phyloP scores from a whole-genome alignment of 2,113 vertebrate genomes.

The Lampris megalopsis region DNA sequence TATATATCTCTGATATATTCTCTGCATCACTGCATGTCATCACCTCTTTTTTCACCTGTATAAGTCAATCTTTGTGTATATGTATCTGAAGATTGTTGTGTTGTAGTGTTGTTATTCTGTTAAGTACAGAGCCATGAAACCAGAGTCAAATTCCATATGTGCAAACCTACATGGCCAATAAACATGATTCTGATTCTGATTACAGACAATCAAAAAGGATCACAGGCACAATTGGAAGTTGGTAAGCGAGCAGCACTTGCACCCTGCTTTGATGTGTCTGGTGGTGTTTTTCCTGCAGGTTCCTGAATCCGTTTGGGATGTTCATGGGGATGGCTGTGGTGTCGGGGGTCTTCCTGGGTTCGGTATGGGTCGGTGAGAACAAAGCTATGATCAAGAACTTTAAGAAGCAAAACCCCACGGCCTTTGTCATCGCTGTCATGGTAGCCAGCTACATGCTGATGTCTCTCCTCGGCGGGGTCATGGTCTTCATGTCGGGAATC shows the following conservation, averaged over 20 bases:
- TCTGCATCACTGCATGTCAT: no score
- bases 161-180: no score
- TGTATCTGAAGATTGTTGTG: no score
- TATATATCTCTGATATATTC: no score
- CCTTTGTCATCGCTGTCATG: constrained; percentile 87
- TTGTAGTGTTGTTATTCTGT: no score
- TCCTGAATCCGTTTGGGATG: constrained; percentile 91
- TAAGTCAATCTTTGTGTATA: no score
- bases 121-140: no score
- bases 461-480: constrained; percentile 91
- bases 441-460: constrained; percentile 90
- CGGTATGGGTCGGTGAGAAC: constrained; percentile 91
- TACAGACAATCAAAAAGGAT: no score
- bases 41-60: no score
- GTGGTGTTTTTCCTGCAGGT: constrained; percentile 77
- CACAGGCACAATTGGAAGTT: no score
- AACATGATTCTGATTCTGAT: no score
- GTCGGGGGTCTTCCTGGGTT: constrained; percentile 86
- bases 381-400: constrained; percentile 86
- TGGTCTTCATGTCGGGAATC: constrained; percentile 94
- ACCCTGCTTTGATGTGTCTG: background rate
- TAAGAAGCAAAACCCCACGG: constrained; percentile 89
- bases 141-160: no score
- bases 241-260: background rate
- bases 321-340: constrained; percentile 89